These are phyloP conservation scores for Menidia beryllina DNA, from an alignment of 2,113 vertebrate genomes.

Conservation along the genomic window DNA sequence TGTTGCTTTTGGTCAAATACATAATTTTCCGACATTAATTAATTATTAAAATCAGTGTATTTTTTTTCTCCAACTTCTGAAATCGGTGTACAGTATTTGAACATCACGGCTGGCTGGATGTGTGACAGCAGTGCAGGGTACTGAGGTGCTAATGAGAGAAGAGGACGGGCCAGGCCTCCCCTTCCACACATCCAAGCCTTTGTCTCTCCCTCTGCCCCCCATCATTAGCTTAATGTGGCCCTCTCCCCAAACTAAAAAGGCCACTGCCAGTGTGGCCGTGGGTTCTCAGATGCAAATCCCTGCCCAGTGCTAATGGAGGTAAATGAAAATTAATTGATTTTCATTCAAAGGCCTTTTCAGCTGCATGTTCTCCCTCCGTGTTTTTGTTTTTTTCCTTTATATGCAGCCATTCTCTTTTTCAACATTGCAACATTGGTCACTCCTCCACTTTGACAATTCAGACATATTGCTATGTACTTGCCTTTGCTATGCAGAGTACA, in stretches of 20 bases:
- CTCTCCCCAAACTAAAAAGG: constrained; percentile 68
- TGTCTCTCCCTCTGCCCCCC: constrained; percentile 70
- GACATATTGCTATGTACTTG: constrained; percentile 75
- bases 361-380: constrained; percentile 71
- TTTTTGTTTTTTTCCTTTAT: constrained; percentile 65
- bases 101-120: constrained; percentile 60
- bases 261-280: constrained; percentile 78
- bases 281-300: constrained; percentile 84
- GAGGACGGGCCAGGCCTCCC: constrained; percentile 67
- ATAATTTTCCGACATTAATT: too few species aligned
- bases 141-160: constrained; percentile 81
- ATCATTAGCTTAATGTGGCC: constrained; percentile 77
- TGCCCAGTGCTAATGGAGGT: constrained; percentile 78
- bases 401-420: constrained; percentile 70
- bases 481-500: constrained; percentile 73
- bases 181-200: constrained; percentile 70
- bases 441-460: constrained; percentile 66
- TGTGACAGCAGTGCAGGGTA: constrained; percentile 70
- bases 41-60: neutral
- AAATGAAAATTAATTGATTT: constrained; percentile 87
- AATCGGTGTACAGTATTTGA: constrained; percentile 24
- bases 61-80: neutral
- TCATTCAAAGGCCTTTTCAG: constrained; percentile 79
- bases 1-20: neutral
- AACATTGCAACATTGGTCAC: constrained; percentile 67